Percentiles rank a stretch among this genome's conserved stretches.
These are phyloP conservation scores for Epirrita christyi DNA, from an alignment of 2,888 invertebrate genomes.

Conservation along the genomic window DNA sequence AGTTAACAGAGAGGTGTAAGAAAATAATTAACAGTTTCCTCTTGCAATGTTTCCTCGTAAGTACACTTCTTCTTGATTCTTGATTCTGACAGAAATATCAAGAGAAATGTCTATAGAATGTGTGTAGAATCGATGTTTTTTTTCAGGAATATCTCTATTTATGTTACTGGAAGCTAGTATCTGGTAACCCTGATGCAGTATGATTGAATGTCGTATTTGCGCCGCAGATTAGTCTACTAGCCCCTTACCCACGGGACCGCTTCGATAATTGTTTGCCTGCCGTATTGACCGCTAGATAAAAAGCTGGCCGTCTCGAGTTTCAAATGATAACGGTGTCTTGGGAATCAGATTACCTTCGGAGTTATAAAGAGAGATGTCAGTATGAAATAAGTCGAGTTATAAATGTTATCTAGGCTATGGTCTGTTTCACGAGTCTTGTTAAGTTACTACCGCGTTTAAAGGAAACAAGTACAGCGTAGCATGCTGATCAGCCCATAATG, in stretches of 20 bases:
- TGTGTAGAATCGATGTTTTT: too few species aligned
- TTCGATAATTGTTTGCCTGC: conserved; percentile 36
- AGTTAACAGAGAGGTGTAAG: too few species aligned
- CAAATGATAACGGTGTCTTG: conserved; percentile 27
- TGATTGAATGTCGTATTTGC: conserved; percentile 22
- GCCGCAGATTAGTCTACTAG: conserved; percentile 18
- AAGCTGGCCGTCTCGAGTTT: conserved; percentile 29
- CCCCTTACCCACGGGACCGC: conserved; percentile 33
- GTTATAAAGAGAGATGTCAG: background rate
- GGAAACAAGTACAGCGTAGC: too few species aligned
- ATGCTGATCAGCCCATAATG: too few species aligned
- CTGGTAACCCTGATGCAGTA: conserved; percentile 20
- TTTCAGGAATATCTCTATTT: too few species aligned
- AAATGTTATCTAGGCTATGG: background rate
- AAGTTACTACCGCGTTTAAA: too few species aligned
- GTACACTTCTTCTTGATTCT: too few species aligned
- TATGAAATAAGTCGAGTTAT: background rate
- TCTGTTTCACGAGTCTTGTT: background rate
- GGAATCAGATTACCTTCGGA: conserved; percentile 14
- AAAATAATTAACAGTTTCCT: background rate
- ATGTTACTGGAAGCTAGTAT: background rate
- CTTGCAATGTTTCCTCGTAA: too few species aligned
- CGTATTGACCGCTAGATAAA: conserved; percentile 35
- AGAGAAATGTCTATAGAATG: too few species aligned
- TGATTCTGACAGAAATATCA: too few species aligned